These are phyloP conservation scores for Petaurus breviceps DNA, from an alignment of 2,113 vertebrate genomes.

Conservation along the genomic window DNA sequence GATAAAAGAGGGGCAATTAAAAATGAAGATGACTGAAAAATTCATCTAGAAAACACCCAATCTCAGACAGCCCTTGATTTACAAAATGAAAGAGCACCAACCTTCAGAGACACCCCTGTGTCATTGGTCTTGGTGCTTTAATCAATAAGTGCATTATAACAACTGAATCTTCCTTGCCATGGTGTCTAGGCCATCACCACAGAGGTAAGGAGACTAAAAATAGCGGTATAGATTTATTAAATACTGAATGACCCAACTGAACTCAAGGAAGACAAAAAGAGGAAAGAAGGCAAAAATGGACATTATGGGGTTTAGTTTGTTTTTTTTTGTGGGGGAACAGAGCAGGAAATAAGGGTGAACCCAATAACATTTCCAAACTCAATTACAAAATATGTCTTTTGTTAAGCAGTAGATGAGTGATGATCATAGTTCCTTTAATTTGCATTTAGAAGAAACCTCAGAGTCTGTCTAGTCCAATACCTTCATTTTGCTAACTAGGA, in stretches of 20 bases:
- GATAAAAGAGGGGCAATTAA: not conserved
- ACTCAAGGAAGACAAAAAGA: not conserved
- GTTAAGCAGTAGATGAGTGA: not conserved
- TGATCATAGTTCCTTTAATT: not conserved
- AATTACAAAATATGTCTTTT: not conserved
- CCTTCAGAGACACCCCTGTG: too few relatives aligned
- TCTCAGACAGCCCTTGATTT: not conserved
- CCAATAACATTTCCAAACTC: not conserved
- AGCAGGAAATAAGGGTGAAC: not conserved
- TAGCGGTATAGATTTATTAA: not conserved
- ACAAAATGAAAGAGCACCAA: not conserved
- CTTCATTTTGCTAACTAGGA: not conserved
- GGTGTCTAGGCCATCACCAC: not conserved
- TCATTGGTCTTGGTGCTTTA: not conserved
- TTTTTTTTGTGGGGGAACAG: not conserved
- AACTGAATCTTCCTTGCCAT: not conserved
- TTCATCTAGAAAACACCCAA: not conserved
- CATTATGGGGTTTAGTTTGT: not conserved
- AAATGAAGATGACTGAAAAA: not conserved
- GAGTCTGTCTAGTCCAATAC: not conserved
- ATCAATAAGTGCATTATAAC: not conserved
- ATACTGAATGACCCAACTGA: not conserved
- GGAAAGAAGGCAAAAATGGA: not conserved
- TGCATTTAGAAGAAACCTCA: not conserved
- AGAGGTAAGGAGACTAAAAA: not conserved